Evolutionary conservation across 2,888 invertebrate species (phyloP), one percentile per base, ranked within the genome.

Genomic region (Noctuana brunneofusca): DNA sequence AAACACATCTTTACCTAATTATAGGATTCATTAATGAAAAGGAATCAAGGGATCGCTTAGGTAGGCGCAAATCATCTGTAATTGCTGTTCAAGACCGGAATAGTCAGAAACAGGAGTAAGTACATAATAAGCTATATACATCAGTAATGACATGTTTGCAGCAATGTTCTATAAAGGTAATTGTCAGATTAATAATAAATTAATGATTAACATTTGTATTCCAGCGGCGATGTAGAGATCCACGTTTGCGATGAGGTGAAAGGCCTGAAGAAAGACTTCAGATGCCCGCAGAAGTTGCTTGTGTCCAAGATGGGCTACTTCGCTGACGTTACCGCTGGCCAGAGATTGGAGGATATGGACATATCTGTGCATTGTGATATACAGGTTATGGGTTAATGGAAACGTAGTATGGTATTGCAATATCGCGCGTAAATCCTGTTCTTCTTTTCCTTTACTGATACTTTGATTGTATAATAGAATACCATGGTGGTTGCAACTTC

Each of bases 291-390:
- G 79, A 95, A 95, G 72, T 87, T 98, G 57, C 92, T 98, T 14
- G 94, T 98, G 0, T 94, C 95, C 58, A 97, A 98, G 88, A 98
- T 98, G 98, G 97, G 97, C 11, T 99, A 98, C 79, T 99, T 98
- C 84, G 97, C 97, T 9, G 96, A 97, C 76, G 96, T 97, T 3
- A 96, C 96, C 0, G 94, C 95, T 14, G 96, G 94, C 0, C 96
- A 97, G 79, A 93, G 94, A 63, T 84, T 97, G 6, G 96, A 96
- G 76, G 98, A 98, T 75, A 97, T 98, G 94, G 98, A 98, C 76
- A 98, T 99, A 70, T 98, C 98, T 0, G 98, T 99, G 0, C 98
- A 98, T 80, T 99, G 98, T 80, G 98, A 99, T 86, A 96, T 99
- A 63, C 95, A 96, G 78, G 97, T 98, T n/a, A 1, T 16, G 8